A percentile compares a stretch with the other conserved stretches of the same genome.
Conservation (phyloP, 1,140 invertebrate genomes). For the Oncopodura yosiiana region DNA sequence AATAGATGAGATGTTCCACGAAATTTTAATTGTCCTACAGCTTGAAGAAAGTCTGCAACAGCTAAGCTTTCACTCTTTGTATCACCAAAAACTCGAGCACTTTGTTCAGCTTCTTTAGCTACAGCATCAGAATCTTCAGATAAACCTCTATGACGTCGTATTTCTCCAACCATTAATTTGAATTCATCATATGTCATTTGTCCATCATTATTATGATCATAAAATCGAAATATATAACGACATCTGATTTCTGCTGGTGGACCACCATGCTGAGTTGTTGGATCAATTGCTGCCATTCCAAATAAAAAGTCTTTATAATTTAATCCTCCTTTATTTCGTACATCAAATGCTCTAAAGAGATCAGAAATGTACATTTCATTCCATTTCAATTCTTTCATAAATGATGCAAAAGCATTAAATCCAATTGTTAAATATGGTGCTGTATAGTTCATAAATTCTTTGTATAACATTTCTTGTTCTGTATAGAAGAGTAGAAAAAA, state of each 20-base stretch:
- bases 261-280: conserved; percentile 47
- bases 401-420: conserved; percentile 36
- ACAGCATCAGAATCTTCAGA: conserved; percentile 39
- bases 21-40: conserved; percentile 48
- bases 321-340: conserved; percentile 38
- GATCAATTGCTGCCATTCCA: conserved; percentile 48
- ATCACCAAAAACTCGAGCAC: conserved; percentile 43
- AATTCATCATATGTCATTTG: conserved; percentile 38
- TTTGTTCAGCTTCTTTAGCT: conserved; percentile 40
- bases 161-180: conserved; percentile 42
- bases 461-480: conserved; percentile 43
- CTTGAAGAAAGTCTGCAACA: conserved; percentile 44
- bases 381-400: conserved; percentile 39
- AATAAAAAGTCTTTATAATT: conserved; percentile 44
- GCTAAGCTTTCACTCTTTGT: conserved; percentile 38
- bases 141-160: conserved; percentile 40
- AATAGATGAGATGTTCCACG: conserved; percentile 48
- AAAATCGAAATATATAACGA: conserved; percentile 49
- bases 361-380: conserved; percentile 31
- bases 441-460: conserved; percentile 38
- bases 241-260: conserved; percentile 48
- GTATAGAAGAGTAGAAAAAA: conserved; percentile 21
- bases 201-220: conserved; percentile 43
- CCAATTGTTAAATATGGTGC: conserved; percentile 41
- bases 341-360: conserved; percentile 44